These are phyloP conservation scores for Drosophila azteca DNA, from an alignment of 1,140 invertebrate genomes.

Conservation along the genomic window DNA sequence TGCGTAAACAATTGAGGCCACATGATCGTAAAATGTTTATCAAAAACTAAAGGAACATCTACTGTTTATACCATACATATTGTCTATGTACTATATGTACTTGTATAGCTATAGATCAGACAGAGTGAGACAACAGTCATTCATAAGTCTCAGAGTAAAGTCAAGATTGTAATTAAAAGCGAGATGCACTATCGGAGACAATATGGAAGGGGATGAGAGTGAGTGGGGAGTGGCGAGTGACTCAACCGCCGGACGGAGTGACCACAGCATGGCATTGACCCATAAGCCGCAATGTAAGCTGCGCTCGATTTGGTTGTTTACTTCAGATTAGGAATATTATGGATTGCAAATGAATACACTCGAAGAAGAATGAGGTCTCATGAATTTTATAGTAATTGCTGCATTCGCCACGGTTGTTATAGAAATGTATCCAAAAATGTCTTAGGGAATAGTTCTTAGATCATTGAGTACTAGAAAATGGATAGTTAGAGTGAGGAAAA, in stretches of 20 bases:
- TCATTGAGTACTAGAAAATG: too few species aligned
- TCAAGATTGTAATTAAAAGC: constrained; percentile 39
- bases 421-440: too few species aligned
- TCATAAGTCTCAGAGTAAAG: constrained; percentile 11
- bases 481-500: too few species aligned
- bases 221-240: too few species aligned
- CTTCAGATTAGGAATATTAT: constrained; percentile 4
- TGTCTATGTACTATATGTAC: too few species aligned
- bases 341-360: too few species aligned
- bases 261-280: constrained; percentile 37
- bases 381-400: neutral
- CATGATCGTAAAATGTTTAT: constrained; percentile 26
- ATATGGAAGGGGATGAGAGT: neutral
- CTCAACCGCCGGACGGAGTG: constrained; percentile 8
- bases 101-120: constrained; percentile 5
- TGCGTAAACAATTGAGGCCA: constrained; percentile 41
- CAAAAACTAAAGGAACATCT: constrained; percentile 10
- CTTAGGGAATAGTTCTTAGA: neutral
- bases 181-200: constrained; percentile 3
- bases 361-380: neutral
- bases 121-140: constrained; percentile 10
- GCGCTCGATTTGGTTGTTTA: constrained; percentile 13
- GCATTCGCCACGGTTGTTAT: too few species aligned
- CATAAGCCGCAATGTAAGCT: constrained; percentile 21
- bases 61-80: neutral